Conservation (phyloP, 2,113 vertebrate species). For the Himantopus leucocephalus region DNA sequence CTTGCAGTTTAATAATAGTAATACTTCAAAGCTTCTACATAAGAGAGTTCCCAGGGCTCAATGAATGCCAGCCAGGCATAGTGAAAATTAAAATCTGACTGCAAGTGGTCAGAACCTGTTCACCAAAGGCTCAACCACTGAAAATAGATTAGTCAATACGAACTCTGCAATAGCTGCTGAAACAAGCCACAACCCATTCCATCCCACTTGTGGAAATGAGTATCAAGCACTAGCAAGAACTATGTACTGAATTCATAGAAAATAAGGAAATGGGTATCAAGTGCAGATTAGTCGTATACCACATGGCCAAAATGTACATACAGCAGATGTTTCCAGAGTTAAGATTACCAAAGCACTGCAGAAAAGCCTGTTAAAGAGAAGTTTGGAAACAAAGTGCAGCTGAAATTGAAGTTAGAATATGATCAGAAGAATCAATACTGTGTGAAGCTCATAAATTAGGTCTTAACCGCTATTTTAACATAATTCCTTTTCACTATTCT, state of each 20-base stretch:
- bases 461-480: neutral
- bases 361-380: neutral
- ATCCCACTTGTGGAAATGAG: neutral
- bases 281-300: neutral
- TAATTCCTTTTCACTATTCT: neutral
- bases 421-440: neutral
- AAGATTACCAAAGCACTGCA: neutral
- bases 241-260: neutral
- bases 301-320: neutral
- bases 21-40: neutral
- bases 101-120: neutral
- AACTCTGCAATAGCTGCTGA: neutral
- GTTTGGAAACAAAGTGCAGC: neutral
- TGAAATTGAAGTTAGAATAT: neutral
- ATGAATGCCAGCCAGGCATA: neutral
- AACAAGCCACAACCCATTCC: neutral
- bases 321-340: neutral
- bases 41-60: neutral
- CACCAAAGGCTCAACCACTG: constrained; percentile 10
- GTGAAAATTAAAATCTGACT: neutral
- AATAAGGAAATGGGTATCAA: neutral
- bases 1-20: neutral
- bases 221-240: neutral
- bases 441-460: neutral
- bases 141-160: neutral